Conservation (phyloP, 2,888 invertebrate genomes). For the Ochlodes sylvanus region DNA sequence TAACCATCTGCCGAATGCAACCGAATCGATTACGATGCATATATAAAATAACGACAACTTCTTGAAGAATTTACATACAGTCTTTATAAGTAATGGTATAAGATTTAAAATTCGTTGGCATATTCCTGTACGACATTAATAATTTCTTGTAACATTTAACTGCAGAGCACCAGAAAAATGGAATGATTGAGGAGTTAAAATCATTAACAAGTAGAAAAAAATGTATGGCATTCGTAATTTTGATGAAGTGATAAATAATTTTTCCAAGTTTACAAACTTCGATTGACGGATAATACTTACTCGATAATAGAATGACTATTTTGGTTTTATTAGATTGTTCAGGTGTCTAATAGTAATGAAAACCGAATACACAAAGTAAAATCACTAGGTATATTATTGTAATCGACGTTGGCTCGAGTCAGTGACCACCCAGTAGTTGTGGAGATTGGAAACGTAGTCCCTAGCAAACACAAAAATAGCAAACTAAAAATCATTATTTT, state of each 20-base stretch:
- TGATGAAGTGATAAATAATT: conserved; percentile 20
- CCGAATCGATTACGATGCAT: conserved; percentile 44
- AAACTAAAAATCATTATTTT: no score
- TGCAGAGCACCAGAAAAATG: conserved; percentile 16
- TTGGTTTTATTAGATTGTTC: background rate
- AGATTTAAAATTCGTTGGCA: conserved; percentile 17
- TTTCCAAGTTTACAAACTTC: conserved; percentile 10
- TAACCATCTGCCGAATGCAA: conserved; percentile 47
- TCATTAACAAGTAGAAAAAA: conserved; percentile 22
- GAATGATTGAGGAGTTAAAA: conserved; percentile 19
- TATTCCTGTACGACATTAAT: background rate
- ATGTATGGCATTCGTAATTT: conserved; percentile 15
- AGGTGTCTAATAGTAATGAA: no score
- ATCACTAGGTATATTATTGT: no score
- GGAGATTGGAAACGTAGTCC: no score
- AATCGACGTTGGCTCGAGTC: no score
- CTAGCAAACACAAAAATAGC: no score
- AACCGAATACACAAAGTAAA: no score
- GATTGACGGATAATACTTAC: background rate
- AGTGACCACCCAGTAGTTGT: no score
- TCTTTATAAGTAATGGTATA: conserved; percentile 19
- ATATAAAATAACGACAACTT: conserved; percentile 12
- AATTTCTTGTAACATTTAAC: conserved; percentile 4
- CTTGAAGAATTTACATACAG: background rate
- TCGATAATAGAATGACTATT: background rate